phyloP scores from a whole-genome alignment of 2,888 invertebrate species.

The Cabera pusaria region DNA sequence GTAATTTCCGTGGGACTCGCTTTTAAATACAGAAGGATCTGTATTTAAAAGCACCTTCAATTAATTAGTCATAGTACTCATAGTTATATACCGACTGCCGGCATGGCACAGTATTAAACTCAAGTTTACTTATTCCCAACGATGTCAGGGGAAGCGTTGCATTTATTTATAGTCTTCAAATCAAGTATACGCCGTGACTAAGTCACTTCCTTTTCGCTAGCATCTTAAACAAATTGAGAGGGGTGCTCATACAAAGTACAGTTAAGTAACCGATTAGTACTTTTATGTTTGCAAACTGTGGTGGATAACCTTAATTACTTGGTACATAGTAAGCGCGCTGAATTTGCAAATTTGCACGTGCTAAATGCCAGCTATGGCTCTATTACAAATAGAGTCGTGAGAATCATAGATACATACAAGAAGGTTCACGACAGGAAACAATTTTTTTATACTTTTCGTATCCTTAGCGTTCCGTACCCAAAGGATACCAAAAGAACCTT shows the following conservation, averaged over 20 bases:
- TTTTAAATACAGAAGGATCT: no score
- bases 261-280: conserved; percentile 20
- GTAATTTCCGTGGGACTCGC: no score
- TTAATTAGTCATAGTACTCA: conserved; percentile 6
- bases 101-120: conserved; percentile 17
- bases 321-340: not conserved
- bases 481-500: no score
- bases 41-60: conserved; percentile 1
- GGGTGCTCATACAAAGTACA: conserved; percentile 22
- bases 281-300: conserved; percentile 14
- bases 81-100: not conserved
- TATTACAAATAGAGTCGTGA: conserved; percentile 4
- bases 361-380: conserved; percentile 7
- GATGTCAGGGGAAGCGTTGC: conserved; percentile 16
- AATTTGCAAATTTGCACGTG: conserved; percentile 17
- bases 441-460: no score
- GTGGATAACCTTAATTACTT: conserved; percentile 12
- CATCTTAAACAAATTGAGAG: conserved; percentile 31
- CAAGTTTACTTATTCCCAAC: conserved; percentile 21
- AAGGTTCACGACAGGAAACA: no score
- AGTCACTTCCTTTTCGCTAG: conserved; percentile 29
- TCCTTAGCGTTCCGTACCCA: no score
- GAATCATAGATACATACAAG: no score
- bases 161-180: conserved; percentile 30
- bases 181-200: conserved; percentile 30